Conservation (phyloP, 2,113 vertebrate species). For the Pluvialis apricaria region DNA sequence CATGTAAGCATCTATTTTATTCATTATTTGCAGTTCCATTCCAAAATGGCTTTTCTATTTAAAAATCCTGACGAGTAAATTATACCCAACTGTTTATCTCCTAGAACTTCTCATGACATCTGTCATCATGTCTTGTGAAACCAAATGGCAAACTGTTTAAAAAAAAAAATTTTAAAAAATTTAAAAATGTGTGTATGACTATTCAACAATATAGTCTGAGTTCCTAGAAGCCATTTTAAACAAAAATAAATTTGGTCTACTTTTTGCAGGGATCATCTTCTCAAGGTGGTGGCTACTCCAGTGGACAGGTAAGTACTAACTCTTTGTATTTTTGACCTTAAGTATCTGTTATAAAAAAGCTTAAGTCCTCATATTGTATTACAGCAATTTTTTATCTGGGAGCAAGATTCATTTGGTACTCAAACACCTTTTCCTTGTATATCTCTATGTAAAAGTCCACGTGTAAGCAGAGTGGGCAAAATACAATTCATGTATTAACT, state of each 20-base stretch:
- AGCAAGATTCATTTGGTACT: neutral
- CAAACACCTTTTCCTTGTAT: neutral
- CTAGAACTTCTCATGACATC: neutral
- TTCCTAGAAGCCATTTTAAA: neutral
- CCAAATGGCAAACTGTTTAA: neutral
- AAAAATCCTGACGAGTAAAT: neutral
- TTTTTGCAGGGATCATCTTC: conserved; percentile 48
- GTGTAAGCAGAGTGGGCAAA: neutral
- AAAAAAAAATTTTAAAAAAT: neutral
- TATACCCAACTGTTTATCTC: neutral
- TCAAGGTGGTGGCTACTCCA: conserved; percentile 36
- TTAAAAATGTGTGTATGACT: neutral
- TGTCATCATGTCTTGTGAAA: neutral
- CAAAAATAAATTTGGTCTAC: neutral
- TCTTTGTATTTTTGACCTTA: neutral
- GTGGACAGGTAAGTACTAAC: conserved; percentile 23
- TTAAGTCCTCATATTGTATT: neutral
- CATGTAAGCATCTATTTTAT: conserved; percentile 65
- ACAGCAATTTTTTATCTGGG: neutral
- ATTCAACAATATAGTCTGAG: neutral
- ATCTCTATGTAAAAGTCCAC: neutral
- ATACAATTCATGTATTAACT: neutral
- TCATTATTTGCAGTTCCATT: conserved; percentile 40
- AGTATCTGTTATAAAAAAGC: neutral
- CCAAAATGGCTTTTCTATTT: neutral